Base-by-base conservation (phyloP, 2,113 vertebrate genomes). In the Phalacrocorax pelagicus region DNA sequence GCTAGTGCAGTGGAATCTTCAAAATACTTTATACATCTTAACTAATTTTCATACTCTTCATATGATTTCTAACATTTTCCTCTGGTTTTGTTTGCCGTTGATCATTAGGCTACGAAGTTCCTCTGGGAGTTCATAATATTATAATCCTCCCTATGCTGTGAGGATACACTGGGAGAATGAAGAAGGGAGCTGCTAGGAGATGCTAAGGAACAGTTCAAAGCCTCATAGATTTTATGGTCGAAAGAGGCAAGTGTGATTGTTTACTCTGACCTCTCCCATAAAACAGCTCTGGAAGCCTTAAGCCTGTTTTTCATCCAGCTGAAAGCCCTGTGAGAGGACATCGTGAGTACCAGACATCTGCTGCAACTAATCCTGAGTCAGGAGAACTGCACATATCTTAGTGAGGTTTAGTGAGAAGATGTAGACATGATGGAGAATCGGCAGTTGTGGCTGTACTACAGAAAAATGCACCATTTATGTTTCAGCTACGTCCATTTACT, bases 201-300 rank as follows among this genome's bases (percentile, higher is more conserved):
- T 49, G 13, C 26, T 89, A 67, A 84, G 73, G 27, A 88, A 74
- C 30, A 42, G 44, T 91, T 87, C 86, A 95, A 94, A 94, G n/a
- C 24, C n/a, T 71, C n/a, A 34, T 22, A n/a, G 27, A 29, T 81
- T 86, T 86, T 86, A 36, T 59, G 34, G 90, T 74, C 63, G 67
- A 78, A 96, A 93, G 86, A 38, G 15, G 42, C 40, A 81, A 22
- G 12, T 44, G 24, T 70, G 72, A 72, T 61, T 17, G 0, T 81
- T 86, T 89, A 62, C 46, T 65, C 67, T 62, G 75, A 66, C 34
- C 19, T 79, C 9, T 19, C 22, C n/a, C 27, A 57, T 65, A 46
- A 92, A 67, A 61, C 19, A 94, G 34, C 17, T 24, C 44, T 58
- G 47, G 57, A 91, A 90, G 29, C 10, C 91, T 84, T 92, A 83